Base-by-base conservation (phyloP, 2,797 vertebrate genomes). In the Neosilurus hyrtlii region DNA sequence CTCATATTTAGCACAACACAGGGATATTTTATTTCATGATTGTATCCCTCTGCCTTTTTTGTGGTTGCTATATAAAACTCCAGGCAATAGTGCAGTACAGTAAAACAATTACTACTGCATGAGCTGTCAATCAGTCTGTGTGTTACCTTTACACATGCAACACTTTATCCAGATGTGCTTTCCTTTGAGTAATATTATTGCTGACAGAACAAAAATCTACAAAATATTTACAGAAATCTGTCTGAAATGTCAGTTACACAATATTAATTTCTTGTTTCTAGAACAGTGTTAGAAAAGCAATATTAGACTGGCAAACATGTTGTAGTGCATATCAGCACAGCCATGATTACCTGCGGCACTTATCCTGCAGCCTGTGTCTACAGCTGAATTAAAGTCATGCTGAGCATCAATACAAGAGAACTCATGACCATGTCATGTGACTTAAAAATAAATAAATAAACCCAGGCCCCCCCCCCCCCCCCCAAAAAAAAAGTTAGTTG, bases 251-350 rank as follows among this genome's bases (percentile, higher is more conserved):
- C n/a, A 72, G 49, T 11, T 54, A 72, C 49, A 52, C 49, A 16
- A 72, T 72, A 52, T 52, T 9, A 15, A 72, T 52, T 71, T 70
- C 43, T 52, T 72, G 43, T 72, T 24, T 72, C 24, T 26, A 72
- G 49, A 72, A 52, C 70, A 12, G 49, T 52, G 18, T 4, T 72
- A 24, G n/a, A 26, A 72, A 72, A 52, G 49, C 20, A 52, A 54
- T 72, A 72, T 52, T 43, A 24, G 12, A 16, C 70, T 72, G 12
- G 2, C n/a, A 15, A 72, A 72, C 70, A 71, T 72, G n/a, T 52
- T 52, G n/a, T 72, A 14, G 22, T n/a, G 49, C 15, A 15, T 24
- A 52, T 51, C 43, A 71, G 43, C 68, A 12, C 43, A 24, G 49
- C 49, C 16, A 52, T 16, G 14, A 52, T 72, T 72, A 43, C 35